Base-by-base conservation (phyloP, 1,140 invertebrate species). In the Andrena cerasifolii region DNA sequence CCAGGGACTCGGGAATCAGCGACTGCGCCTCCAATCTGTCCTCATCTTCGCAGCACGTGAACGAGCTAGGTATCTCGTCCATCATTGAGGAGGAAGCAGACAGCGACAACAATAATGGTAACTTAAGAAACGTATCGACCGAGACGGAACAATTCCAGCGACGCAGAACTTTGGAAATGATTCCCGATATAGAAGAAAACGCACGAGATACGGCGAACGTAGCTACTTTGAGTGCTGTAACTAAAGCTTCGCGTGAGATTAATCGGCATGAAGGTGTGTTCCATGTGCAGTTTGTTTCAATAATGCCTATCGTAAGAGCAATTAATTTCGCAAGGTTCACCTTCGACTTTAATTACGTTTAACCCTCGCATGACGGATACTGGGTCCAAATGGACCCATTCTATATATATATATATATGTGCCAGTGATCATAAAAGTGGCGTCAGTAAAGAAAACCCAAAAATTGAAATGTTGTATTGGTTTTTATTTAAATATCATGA, bases 1-100 rank as follows among this genome's bases (percentile, higher is more conserved):
- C 79, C 89, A 31, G 90, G 0, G 84, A 86, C 54, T 90, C 81
- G 86, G 93, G 81, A 87, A 93, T 84, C 79, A 88, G 43, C 24
- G 77, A 79, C 56, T 85, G 75, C 53, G 43, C 7, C 0, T 71
- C 79, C 14, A 86, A 79, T 14, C 43, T 80, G 21, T 45, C 74
- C 4, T 72, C 78, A 58, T 87, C 47, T 56, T 58, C 77, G 45
- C 59, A 84, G 18, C 77, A 88, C 36, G 58, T 83, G 18, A 65
- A 84, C 43, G 79, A 84, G 10, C 33, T 80, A 1, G 82, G 77
- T 43, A 74, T 84, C 12, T 75, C 65, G 28, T 77, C 82, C 5
- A 74, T 80, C 33, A 83, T 77, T 24, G 54, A 86, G 7, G 83
- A 87, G 18, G 78, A 84, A 49, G 53, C 24, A 40, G 80, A 83